Conservation (phyloP, 2,888 invertebrate species). For the Amiota communis region DNA sequence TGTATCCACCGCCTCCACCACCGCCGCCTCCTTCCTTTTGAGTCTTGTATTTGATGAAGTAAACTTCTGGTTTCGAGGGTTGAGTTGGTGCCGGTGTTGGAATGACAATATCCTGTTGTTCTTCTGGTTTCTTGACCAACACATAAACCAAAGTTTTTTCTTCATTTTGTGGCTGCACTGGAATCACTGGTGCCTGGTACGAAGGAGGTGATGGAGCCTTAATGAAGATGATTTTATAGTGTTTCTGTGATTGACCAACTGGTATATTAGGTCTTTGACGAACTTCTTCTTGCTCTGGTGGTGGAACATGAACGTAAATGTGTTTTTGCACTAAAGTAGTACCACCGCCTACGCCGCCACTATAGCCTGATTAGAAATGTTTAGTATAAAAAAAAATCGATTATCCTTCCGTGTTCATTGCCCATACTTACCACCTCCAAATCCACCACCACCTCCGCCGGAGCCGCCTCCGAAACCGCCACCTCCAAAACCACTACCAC, state of each 20-base stretch:
- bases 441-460: slow-evolving; percentile 52
- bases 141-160: slow-evolving; percentile 93
- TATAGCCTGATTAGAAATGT: slow-evolving; percentile 45
- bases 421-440: slow-evolving; percentile 48
- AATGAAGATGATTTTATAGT: slow-evolving; percentile 94
- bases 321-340: slow-evolving; percentile 83
- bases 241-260: slow-evolving; percentile 85
- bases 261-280: slow-evolving; percentile 77
- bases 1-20: slow-evolving; percentile 50
- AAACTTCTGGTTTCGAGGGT: slow-evolving; percentile 91
- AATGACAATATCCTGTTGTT: slow-evolving; percentile 85
- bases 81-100: slow-evolving; percentile 86
- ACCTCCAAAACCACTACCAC: slow-evolving; percentile 51
- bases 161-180: slow-evolving; percentile 86
- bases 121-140: slow-evolving; percentile 90
- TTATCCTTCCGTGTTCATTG: background rate
- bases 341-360: slow-evolving; percentile 70
- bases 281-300: slow-evolving; percentile 86
- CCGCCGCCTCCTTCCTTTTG: slow-evolving; percentile 69
- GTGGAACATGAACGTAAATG: slow-evolving; percentile 92
- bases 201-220: slow-evolving; percentile 90
- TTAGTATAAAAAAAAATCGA: background rate
- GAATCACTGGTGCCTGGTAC: slow-evolving; percentile 86
- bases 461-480: slow-evolving; percentile 50
- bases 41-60: slow-evolving; percentile 81